phyloP scores from a whole-genome alignment of 2,113 vertebrate genomes.

The Progne subis region DNA sequence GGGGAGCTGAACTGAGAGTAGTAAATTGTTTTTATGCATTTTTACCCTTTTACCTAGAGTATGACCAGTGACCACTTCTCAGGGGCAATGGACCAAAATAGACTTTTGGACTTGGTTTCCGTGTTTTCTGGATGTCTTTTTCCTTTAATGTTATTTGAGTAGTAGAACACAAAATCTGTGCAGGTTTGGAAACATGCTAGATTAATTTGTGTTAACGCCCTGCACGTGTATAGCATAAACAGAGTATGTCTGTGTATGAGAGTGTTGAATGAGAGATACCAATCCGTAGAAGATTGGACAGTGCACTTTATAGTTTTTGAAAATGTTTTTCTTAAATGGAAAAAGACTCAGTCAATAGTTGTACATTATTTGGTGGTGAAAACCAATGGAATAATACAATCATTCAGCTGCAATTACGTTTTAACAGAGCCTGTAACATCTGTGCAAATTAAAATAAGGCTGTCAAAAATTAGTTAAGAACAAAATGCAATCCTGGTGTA shows the following conservation, averaged over 20 bases:
- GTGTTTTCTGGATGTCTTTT: neutral
- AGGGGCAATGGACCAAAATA: neutral
- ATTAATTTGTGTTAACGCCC: neutral
- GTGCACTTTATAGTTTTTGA: neutral
- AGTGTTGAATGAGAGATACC: neutral
- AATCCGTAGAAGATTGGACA: neutral
- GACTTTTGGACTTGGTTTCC: neutral
- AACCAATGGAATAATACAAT: neutral
- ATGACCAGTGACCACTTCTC: neutral
- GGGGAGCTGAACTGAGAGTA: neutral
- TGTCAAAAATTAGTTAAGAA: neutral
- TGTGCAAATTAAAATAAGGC: neutral
- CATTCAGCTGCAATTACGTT: neutral
- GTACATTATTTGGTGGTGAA: neutral
- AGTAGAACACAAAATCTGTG: accelerated
- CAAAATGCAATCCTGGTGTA: neutral
- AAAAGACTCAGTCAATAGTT: neutral
- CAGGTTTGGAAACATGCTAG: neutral
- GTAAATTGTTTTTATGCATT: neutral
- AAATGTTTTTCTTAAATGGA: neutral
- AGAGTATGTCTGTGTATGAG: neutral
- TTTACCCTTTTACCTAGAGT: neutral
- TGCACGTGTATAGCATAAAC: accelerated
- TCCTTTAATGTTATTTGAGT: neutral
- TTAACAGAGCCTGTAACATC: neutral